Base-by-base conservation (phyloP, 2,888 invertebrate genomes). In the Eupsilia transversa region DNA sequence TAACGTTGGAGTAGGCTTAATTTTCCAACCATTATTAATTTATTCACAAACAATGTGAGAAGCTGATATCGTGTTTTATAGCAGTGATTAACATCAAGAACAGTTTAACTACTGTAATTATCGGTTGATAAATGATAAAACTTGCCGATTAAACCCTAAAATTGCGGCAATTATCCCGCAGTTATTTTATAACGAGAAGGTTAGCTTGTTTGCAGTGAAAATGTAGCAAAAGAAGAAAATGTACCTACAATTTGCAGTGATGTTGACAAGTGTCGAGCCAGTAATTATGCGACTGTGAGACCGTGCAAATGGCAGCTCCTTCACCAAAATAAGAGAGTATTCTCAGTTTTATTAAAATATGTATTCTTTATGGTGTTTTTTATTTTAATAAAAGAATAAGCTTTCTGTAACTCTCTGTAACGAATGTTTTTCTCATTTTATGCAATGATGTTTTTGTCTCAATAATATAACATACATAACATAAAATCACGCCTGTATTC, bases 251-350 rank as follows among this genome's bases (percentile, higher is more conserved):
- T 85, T 85, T 82, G 67, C 77, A 74, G 77, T 74, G 67, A 81
- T 74, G 79, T 80, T 76, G 74, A 70, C 68, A 79, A 86, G 79
- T 77, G 72, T 65, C 65, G 72, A 38, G 64, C 14, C 73, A 77
- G 85, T 86, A 86, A 86, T 87, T 86, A 80, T 84, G 76, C 74
- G 75, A 78, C 79, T 75, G 76, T 76, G 72, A 69, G 72, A 64
- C 78, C 73, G 77, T 72, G 74, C 74, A 80, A 78, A 84, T 77
- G 84, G 74, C 78, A 76, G 74, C 64, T 79, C 73, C 67, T 80
- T 86, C 75, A 78, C 66, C 76, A 46, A 77, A 84, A 82, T 80
- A 83, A 77, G 73, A 70, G 69, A 78, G n/a, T 72, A 60, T 73
- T 68, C 68, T 63, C 57, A 64, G 73, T 64, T 79, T 69, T 67